Conservation (phyloP, 1,140 invertebrate genomes). For the Araneus ventricosus region DNA sequence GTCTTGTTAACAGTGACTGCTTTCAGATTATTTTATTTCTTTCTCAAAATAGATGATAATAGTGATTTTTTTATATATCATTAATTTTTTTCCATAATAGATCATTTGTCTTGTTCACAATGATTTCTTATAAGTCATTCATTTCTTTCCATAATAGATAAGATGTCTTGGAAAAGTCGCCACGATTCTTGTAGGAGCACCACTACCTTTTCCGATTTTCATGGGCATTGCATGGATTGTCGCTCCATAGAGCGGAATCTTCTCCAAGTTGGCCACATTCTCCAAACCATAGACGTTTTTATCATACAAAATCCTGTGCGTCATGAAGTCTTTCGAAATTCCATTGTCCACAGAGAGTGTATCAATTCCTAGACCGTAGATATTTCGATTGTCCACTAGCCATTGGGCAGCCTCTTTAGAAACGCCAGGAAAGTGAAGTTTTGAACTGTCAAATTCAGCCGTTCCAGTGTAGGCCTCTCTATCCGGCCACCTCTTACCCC, state of each 20-base stretch:
- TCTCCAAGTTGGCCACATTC: conserved; percentile 76
- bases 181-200: conserved; percentile 75
- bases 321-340: conserved; percentile 79
- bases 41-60: too few species aligned
- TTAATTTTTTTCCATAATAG: too few species aligned
- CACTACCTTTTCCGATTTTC: conserved; percentile 77
- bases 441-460: conserved; percentile 39
- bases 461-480: conserved; percentile 76
- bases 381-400: conserved; percentile 82
- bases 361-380: conserved; percentile 85
- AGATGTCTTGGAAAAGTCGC: conserved; percentile 58
- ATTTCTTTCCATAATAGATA: neutral
- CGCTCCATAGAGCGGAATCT: conserved; percentile 74
- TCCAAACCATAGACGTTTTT: conserved; percentile 56
- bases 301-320: conserved; percentile 4
- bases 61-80: too few species aligned
- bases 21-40: too few species aligned
- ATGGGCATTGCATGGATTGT: conserved; percentile 76
- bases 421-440: conserved; percentile 80
- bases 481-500: conserved; percentile 79
- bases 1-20: too few species aligned
- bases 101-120: too few species aligned
- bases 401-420: conserved; percentile 83
- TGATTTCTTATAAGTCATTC: too few species aligned
- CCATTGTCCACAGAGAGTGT: conserved; percentile 83